Evolutionary conservation across 2,888 invertebrate genomes (phyloP).

Genomic region (Chloroclysta siterata): DNA sequence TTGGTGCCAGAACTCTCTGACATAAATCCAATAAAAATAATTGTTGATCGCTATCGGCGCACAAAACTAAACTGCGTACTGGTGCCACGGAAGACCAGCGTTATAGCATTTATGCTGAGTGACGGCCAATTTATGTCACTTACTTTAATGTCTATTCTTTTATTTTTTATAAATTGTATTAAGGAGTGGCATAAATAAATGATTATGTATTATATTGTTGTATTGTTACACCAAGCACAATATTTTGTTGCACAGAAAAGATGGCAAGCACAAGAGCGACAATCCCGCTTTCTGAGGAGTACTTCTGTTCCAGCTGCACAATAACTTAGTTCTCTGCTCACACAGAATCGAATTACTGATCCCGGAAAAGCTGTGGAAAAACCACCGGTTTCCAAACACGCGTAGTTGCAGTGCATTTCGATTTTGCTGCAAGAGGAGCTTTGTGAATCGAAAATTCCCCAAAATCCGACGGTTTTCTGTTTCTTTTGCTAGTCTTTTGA

Average conservation of each 20-base stretch:
- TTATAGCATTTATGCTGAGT: too few relatives aligned
- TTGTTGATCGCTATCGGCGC: too few relatives aligned
- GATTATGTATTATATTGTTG: too few relatives aligned
- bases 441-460: slow-evolving; percentile 22
- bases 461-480: slow-evolving; percentile 12
- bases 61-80: too few relatives aligned
- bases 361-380: slow-evolving; percentile 12
- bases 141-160: too few relatives aligned
- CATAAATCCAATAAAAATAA: too few relatives aligned
- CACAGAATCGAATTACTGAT: slow-evolving; percentile 17
- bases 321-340: slow-evolving; percentile 13
- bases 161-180: too few relatives aligned
- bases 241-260: not conserved
- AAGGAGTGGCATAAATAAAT: too few relatives aligned
- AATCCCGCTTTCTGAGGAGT: not conserved
- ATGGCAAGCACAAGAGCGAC: not conserved
- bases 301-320: slow-evolving; percentile 8
- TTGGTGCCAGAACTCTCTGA: too few relatives aligned
- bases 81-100: too few relatives aligned
- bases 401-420: slow-evolving; percentile 1
- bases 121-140: too few relatives aligned
- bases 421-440: slow-evolving; percentile 3
- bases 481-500: slow-evolving; percentile 6
- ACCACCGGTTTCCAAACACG: slow-evolving; percentile 4
- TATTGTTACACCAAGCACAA: too few relatives aligned